Base-by-base conservation (phyloP, 2,113 vertebrate species). In the Caretta caretta region DNA sequence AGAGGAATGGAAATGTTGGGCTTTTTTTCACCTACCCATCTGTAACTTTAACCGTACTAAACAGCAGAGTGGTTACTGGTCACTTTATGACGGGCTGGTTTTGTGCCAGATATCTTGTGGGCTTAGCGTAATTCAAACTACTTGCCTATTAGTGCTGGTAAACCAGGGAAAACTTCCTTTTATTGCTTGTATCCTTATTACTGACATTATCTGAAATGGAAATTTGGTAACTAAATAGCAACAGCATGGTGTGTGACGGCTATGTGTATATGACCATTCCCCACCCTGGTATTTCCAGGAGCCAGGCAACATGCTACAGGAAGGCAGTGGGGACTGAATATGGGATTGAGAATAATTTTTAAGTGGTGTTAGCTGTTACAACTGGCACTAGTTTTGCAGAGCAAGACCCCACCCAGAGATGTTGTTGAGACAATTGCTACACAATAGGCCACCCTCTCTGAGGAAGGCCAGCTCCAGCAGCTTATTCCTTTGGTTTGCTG, bases 231-330 rank as follows among this genome's bases (percentile, higher is more conserved):
- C 57, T 24, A 0, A 10, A 53, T 3, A 1, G 48, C 2, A 78
- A 50, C 31, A 20, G 14, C 38, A 12, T 48, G 3, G 22, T 4
- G 86, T 11, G 50, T 80, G 69, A 72, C 83, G 57, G 29, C 35
- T 14, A 6, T 8, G 1, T 0, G 0, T 25, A 1, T 8, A 11
- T 51, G 48, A 57, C 25, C 16, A 8, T 69, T 20, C 82, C n/a
- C 1, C 1, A 49, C 11, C 31, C 22, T 8, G 54, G 42, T 1
- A 1, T 12, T 11, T 22, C 24, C 92, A 8, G 65, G 31, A 31
- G 17, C 65, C 69, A 6, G 48, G 42, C 5, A 1, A 25, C 5
- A 48, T 1, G 62, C 19, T 72, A 20, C n/a, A 14, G 14, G 6
- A 42, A 8, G 1, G 11, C 4, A 62, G 48, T 29, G 4, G 1